Conservation (phyloP, 1,140 invertebrate species). For the Platorchestia sp. region DNA sequence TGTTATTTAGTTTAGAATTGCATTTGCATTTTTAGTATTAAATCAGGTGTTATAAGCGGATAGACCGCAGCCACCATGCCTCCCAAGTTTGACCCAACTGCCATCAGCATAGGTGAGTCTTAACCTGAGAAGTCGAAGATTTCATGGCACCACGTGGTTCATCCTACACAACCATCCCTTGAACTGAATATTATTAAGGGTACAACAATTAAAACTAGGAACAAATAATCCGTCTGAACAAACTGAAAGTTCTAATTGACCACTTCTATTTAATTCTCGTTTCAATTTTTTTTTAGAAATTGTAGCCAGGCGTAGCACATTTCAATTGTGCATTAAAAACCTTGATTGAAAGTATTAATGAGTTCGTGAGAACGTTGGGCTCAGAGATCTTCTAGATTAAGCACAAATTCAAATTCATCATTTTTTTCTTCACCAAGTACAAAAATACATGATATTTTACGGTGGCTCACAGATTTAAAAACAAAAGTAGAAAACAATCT, state of each 20-base stretch:
- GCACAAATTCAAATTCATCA: too few relatives aligned
- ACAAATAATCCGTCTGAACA: neutral
- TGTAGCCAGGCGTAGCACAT: neutral
- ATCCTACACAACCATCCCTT: neutral
- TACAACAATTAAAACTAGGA: too few relatives aligned
- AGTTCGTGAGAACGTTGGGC: too few relatives aligned
- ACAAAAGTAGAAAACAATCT: too few relatives aligned
- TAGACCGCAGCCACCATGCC: slow-evolving; percentile 72
- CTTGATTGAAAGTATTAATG: too few relatives aligned
- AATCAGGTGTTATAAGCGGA: neutral
- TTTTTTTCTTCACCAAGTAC: too few relatives aligned
- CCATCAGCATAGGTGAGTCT: slow-evolving; percentile 93
- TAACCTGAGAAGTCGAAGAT: slow-evolving; percentile 46
- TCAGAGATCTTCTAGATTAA: too few relatives aligned
- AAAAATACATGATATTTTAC: too few relatives aligned
- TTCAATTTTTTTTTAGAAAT: neutral
- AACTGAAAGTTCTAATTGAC: neutral
- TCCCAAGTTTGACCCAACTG: slow-evolving; percentile 93
- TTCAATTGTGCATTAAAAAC: neutral
- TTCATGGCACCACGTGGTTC: neutral
- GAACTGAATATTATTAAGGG: too few relatives aligned
- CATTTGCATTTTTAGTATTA: neutral
- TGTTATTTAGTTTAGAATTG: neutral
- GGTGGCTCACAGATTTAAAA: too few relatives aligned
- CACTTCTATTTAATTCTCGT: neutral